These are phyloP conservation scores for Elgaria multicarinata DNA, from an alignment of 2,113 vertebrate genomes.

Conservation along the genomic window DNA sequence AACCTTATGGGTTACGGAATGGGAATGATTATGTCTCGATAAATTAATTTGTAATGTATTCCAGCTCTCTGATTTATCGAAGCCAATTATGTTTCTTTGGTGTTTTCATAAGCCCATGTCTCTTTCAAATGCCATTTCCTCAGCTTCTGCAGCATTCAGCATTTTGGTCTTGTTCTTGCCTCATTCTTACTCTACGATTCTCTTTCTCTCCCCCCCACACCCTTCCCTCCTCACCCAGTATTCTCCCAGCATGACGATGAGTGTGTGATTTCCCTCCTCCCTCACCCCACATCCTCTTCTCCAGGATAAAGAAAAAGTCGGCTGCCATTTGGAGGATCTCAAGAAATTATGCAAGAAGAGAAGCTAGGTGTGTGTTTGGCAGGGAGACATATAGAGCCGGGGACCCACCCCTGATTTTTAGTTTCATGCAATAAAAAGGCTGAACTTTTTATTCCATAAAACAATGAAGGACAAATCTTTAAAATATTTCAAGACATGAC, in stretches of 20 bases:
- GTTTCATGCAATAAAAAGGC: conserved; percentile 93
- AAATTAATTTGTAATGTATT: conserved; percentile 30
- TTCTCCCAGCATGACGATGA: conserved; percentile 99
- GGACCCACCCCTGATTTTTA: conserved; percentile 77
- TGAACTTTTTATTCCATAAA: conserved; percentile 92
- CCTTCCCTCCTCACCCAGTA: conserved; percentile 83
- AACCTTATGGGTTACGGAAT: not conserved
- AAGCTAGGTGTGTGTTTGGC: conserved; percentile 88
- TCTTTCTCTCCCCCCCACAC: conserved; percentile 66
- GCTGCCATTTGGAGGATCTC: conserved; percentile 92
- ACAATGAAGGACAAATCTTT: conserved; percentile 91
- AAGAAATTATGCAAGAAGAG: conserved; percentile 90
- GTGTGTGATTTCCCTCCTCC: conserved; percentile 88
- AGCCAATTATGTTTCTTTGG: conserved; percentile 45
- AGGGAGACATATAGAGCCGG: conserved; percentile 77
- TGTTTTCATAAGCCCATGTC: conserved; percentile 33
- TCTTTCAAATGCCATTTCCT: conserved; percentile 28
- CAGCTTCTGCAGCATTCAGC: not conserved
- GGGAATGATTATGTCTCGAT: conserved; percentile 20
- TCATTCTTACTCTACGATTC: conserved; percentile 67
- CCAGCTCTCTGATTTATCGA: conserved; percentile 39
- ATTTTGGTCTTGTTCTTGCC: not conserved
- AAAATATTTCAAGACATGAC: conserved; percentile 83
- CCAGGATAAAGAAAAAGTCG: conserved; percentile 84
- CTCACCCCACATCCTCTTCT: conserved; percentile 76